Base-by-base conservation (phyloP, 2,888 invertebrate genomes). In the Yponomeuta cagnagella region DNA sequence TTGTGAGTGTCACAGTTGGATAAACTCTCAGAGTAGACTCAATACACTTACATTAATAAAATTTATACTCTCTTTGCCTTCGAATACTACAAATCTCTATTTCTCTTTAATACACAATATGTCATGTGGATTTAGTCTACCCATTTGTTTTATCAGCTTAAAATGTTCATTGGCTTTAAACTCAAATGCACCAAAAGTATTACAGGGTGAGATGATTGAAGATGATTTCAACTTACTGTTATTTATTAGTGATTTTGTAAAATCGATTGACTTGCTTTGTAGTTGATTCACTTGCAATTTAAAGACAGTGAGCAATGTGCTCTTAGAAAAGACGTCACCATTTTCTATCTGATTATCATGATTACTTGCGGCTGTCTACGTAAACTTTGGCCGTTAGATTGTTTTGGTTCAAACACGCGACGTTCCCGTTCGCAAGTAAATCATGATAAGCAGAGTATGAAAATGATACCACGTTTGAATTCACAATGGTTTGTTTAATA, bases 1-100 rank as follows among this genome's bases (percentile, higher is more conserved):
- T 92, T 92, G 93, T 93, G 94, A 94, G 94, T 94, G 94, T 93
- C 93, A 88, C 86, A 87, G 88, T 88, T 85, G 78, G 80, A 80
- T 85, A 81, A 83, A 80, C 78, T 80, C 84, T 74, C 79, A 76
- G 83, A 83, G 84, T 83, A 82, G 80, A 83, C 77, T 80, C 78
- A 76, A 76, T 75, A 75, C 75, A 76, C 76, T 12, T 15, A 58
- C 52, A 58, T 15, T 5, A 15, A 58, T 58, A 15, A 58, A 15
- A 6, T 15, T 58, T 15, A 15, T 10, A 5, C 12, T 1, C 6
- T 43, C 6, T 43, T 43, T 43, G 43, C 43, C 6, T 43, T 43
- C 43, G 6, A 58, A 15, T 15, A 58, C 52, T 15, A 58, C 12
- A 58, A 15, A 15, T 58, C 12, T 58, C 52, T 15, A 58, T 15